Evolutionary conservation across 2,888 invertebrate species (phyloP).

Genomic region (Oxystoma pomonae): DNA sequence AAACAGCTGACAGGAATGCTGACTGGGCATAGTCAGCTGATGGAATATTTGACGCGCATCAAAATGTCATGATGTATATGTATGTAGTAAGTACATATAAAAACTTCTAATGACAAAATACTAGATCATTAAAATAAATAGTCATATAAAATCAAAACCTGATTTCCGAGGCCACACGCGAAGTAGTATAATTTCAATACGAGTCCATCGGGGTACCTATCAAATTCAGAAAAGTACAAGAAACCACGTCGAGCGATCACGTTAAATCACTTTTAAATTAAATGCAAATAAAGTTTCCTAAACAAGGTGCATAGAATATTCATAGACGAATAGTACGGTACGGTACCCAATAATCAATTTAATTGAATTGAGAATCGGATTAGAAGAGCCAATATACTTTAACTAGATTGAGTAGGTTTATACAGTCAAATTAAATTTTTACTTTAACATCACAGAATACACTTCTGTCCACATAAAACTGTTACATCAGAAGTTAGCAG

Average conservation of each 20-base stretch:
- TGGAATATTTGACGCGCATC: no score
- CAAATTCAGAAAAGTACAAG: no score
- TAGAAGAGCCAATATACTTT: slow-evolving; percentile 6
- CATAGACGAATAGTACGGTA: neutral
- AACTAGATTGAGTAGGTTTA: neutral
- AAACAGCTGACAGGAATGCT: no score
- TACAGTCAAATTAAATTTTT: no score
- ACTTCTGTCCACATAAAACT: no score
- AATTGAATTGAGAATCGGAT: slow-evolving; percentile 24
- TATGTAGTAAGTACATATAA: no score
- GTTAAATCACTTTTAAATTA: neutral
- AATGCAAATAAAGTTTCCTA: neutral
- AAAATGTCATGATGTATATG: no score
- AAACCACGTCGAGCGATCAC: neutral
- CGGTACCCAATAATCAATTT: slow-evolving; percentile 20
- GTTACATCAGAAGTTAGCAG: no score
- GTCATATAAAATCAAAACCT: neutral
- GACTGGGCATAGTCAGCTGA: no score
- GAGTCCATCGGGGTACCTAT: neutral
- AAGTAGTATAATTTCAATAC: neutral
- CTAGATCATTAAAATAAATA: neutral
- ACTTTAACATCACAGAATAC: no score
- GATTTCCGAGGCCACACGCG: neutral
- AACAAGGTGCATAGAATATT: neutral
- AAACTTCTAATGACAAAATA: neutral